These are phyloP conservation scores for Lepeophtheirus nordmannii DNA, from an alignment of 2,888 invertebrate genomes.

Conservation along the genomic window DNA sequence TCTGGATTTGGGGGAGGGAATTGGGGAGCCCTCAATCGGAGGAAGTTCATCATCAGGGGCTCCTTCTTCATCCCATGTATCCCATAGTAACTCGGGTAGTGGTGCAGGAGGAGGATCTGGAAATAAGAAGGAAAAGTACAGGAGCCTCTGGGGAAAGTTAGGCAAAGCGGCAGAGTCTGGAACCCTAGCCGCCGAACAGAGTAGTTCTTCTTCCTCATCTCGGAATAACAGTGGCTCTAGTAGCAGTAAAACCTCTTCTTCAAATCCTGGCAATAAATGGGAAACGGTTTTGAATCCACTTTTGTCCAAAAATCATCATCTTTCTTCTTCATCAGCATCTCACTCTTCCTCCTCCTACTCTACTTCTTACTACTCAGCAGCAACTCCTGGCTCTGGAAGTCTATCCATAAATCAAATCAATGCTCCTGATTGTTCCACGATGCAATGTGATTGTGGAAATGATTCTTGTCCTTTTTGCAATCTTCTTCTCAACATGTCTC, in stretches of 20 bases:
- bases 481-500: constrained; percentile 14
- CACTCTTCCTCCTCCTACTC: background rate
- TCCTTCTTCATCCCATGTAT: background rate
- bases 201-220: background rate
- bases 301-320: too few species aligned
- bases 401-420: constrained; percentile 7
- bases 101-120: background rate
- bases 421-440: constrained; percentile 3
- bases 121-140: constrained; percentile 17
- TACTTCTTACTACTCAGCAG: background rate
- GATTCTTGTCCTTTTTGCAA: constrained; percentile 20
- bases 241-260: background rate
- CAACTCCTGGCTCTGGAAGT: background rate
- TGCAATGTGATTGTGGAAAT: constrained; percentile 21
- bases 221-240: background rate
- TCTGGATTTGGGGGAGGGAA: too few species aligned
- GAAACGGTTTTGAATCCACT: constrained; percentile 16
- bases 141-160: constrained; percentile 17
- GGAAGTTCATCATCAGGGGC: too few species aligned
- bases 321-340: background rate
- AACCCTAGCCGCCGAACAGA: background rate
- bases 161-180: constrained; percentile 12
- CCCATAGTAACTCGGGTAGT: background rate
- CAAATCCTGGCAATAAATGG: background rate
- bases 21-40: too few species aligned